Evolutionary conservation across 53 echinoderm and acorn worm genomes (phyloP).

Genomic region (Zoroaster sp.): DNA sequence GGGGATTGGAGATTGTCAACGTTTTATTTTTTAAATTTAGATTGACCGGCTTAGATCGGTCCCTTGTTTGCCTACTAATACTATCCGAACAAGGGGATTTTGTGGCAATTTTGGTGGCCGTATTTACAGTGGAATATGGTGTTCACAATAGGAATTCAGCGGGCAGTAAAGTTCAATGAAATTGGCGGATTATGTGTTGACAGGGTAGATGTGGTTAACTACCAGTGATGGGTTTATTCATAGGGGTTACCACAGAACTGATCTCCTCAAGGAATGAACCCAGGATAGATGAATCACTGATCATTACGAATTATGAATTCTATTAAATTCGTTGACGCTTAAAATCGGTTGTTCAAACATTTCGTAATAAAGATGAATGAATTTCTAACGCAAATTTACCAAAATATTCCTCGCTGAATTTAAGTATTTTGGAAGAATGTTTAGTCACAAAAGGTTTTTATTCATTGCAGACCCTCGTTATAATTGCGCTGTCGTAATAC

Average conservation of each 20-base stretch:
- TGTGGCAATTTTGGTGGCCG: neutral
- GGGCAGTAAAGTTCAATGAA: neutral
- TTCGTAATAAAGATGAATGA: too few relatives aligned
- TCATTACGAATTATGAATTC: too few relatives aligned
- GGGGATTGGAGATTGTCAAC: neutral
- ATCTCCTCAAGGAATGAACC: too few relatives aligned
- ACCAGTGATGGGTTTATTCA: neutral
- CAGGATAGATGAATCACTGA: too few relatives aligned
- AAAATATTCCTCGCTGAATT: too few relatives aligned
- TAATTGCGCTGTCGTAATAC: neutral
- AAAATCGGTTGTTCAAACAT: too few relatives aligned
- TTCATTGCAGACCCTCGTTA: too few relatives aligned
- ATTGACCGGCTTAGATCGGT: conserved; percentile 25
- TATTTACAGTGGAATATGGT: neutral
- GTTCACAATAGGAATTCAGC: conserved; percentile 16
- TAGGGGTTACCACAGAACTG: neutral
- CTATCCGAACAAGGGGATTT: conserved; percentile 1
- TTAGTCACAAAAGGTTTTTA: too few relatives aligned
- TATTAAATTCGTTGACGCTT: too few relatives aligned
- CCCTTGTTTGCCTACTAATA: conserved; percentile 8
- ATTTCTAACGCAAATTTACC: too few relatives aligned
- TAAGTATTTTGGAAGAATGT: too few relatives aligned
- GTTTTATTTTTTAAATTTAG: conserved; percentile 31
- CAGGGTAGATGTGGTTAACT: conserved; percentile 3
- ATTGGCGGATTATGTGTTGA: conserved; percentile 40